A percentile compares a stretch with the other conserved stretches of the same genome.
Conservation (phyloP, 30 jellyfish, hydroid and myxozoan genomes). For the Hydractinia echinata region DNA sequence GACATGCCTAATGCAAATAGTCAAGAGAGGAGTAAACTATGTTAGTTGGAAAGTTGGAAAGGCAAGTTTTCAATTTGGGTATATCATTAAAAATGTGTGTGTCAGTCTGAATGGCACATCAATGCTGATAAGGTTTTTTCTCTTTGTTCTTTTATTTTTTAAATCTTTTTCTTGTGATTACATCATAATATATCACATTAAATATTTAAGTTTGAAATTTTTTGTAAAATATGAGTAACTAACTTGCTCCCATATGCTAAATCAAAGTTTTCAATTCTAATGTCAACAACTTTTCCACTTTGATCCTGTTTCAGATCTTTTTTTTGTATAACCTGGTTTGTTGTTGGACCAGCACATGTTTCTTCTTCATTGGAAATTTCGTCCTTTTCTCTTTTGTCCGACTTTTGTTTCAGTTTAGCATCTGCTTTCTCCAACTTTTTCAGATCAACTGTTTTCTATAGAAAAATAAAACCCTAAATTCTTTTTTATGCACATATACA, state of each 20-base stretch:
- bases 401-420: conserved; percentile 68
- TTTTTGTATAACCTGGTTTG: conserved; percentile 77
- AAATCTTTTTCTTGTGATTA: too few relatives aligned
- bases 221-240: conserved; percentile 7
- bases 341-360: conserved; percentile 54
- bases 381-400: conserved; percentile 48
- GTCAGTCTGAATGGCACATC: too few relatives aligned
- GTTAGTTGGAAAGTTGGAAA: too few relatives aligned
- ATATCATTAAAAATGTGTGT: too few relatives aligned
- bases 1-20: too few relatives aligned
- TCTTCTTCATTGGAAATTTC: conserved; percentile 26
- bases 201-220: too few relatives aligned
- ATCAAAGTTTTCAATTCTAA: conserved; percentile 76
- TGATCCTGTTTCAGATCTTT: conserved; percentile 50
- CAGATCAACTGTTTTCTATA: conserved; percentile 59
- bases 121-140: too few relatives aligned
- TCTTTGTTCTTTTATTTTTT: too few relatives aligned
- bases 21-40: too few relatives aligned
- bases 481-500: background rate
- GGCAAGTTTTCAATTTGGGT: too few relatives aligned
- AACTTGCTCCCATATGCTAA: conserved; percentile 93
- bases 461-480: background rate
- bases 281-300: conserved; percentile 61
- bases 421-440: conserved; percentile 84
- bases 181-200: too few relatives aligned